These are phyloP conservation scores for Cyprinodon diabolis DNA, from an alignment of 2,797 vertebrate species.

Conservation along the genomic window DNA sequence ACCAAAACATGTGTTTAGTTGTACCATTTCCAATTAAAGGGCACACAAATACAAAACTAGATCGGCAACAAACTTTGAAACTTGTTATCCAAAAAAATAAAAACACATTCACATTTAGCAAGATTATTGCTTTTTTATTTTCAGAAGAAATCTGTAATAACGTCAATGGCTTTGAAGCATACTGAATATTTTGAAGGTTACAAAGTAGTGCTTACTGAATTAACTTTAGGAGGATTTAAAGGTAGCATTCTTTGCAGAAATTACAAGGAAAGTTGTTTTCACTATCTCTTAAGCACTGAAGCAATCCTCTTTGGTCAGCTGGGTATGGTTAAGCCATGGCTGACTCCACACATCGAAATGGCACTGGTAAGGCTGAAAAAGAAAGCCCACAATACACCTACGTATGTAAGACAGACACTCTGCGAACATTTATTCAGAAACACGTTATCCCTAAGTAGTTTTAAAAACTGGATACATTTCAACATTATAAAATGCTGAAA, in stretches of 20 bases:
- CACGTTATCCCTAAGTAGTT: background rate
- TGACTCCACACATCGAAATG: background rate
- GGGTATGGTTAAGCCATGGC: background rate
- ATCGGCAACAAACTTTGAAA: too few species aligned
- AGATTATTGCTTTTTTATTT: too few species aligned
- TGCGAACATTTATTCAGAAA: background rate
- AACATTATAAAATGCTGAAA: background rate
- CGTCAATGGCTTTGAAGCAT: too few species aligned
- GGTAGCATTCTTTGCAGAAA: background rate
- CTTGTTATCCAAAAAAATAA: too few species aligned
- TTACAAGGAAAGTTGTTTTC: background rate
- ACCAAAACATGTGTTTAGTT: too few species aligned
- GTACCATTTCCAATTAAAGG: too few species aligned
- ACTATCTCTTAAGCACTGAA: background rate
- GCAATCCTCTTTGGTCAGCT: background rate
- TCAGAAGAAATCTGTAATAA: too few species aligned
- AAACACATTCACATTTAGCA: too few species aligned
- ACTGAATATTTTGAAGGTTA: background rate
- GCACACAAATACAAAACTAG: too few species aligned
- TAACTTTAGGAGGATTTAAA: background rate
- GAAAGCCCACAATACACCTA: background rate
- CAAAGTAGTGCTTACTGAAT: background rate
- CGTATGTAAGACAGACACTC: background rate
- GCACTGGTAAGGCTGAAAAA: background rate
- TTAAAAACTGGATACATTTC: background rate